These are phyloP conservation scores for Clavelina lepadiformis DNA, from an alignment of 23 tunicate genomes.

Conservation along the genomic window DNA sequence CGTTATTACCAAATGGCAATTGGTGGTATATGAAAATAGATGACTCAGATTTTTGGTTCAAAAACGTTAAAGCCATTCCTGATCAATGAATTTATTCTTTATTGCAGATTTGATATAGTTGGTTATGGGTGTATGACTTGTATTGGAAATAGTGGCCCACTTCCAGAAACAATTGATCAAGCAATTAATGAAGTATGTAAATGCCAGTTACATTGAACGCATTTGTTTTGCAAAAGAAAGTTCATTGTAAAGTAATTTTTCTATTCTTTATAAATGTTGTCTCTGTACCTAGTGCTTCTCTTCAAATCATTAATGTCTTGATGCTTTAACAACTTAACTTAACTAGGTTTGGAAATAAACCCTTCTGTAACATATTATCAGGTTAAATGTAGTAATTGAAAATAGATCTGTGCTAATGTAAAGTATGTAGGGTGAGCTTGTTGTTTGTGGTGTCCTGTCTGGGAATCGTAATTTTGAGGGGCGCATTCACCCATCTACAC, in stretches of 20 bases:
- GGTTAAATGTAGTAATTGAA: too few relatives aligned
- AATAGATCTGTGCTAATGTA: too few relatives aligned
- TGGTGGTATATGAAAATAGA: too few relatives aligned
- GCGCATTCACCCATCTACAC: conserved; percentile 83
- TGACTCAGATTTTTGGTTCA: too few relatives aligned
- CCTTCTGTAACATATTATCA: too few relatives aligned
- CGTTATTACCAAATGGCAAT: too few relatives aligned
- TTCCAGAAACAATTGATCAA: conserved; percentile 68
- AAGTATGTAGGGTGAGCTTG: conserved; percentile 68
- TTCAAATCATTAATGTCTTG: too few relatives aligned
- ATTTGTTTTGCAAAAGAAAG: not conserved
- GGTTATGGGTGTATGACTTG: conserved; percentile 99
- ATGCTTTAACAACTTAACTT: too few relatives aligned
- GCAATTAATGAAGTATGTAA: conserved; percentile 67
- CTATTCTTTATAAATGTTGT: not conserved
- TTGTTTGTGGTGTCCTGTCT: conserved; percentile 83
- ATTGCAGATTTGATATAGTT: conserved; percentile 71
- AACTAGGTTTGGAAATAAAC: too few relatives aligned
- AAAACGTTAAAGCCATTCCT: not conserved
- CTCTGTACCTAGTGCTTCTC: not conserved
- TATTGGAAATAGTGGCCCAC: conserved; percentile 97
- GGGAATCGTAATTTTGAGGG: conserved; percentile 99
- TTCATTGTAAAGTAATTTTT: not conserved
- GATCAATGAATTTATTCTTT: not conserved
- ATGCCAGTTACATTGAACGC: too few relatives aligned